These are phyloP conservation scores for Nudaria mundana DNA, from an alignment of 2,888 invertebrate species.

Conservation along the genomic window DNA sequence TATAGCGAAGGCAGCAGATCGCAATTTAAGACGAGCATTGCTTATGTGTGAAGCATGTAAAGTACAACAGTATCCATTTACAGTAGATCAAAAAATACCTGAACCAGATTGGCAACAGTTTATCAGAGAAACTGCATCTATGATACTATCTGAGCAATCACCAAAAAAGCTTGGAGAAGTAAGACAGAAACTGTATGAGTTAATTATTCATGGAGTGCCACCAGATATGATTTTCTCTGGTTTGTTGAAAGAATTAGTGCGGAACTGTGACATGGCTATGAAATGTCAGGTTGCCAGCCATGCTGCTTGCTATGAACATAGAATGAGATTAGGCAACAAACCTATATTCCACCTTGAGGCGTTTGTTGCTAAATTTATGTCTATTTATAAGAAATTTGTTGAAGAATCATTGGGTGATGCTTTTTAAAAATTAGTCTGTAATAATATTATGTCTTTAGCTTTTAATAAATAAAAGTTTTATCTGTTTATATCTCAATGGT, in stretches of 20 bases:
- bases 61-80: constrained; percentile 94
- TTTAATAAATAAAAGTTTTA: constrained; percentile 22
- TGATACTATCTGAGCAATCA: constrained; percentile 93
- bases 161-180: constrained; percentile 92
- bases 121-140: constrained; percentile 91
- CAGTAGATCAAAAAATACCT: constrained; percentile 87
- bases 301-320: constrained; percentile 96
- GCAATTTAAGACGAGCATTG: constrained; percentile 95
- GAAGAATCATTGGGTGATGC: constrained; percentile 85
- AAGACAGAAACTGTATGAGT: constrained; percentile 93
- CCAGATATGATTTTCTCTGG: constrained; percentile 95
- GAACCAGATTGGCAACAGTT: constrained; percentile 97
- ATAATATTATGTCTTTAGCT: too few relatives aligned
- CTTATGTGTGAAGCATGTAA: constrained; percentile 96
- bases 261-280: constrained; percentile 94
- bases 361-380: constrained; percentile 98
- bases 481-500: constrained; percentile 11
- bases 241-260: constrained; percentile 90
- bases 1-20: constrained; percentile 89
- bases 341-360: constrained; percentile 98
- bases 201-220: constrained; percentile 96
- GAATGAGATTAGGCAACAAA: constrained; percentile 95
- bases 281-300: constrained; percentile 91
- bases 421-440: constrained; percentile 49
- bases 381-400: constrained; percentile 93